Conservation (phyloP, 2,113 vertebrate genomes). For the Lanius collurio region DNA sequence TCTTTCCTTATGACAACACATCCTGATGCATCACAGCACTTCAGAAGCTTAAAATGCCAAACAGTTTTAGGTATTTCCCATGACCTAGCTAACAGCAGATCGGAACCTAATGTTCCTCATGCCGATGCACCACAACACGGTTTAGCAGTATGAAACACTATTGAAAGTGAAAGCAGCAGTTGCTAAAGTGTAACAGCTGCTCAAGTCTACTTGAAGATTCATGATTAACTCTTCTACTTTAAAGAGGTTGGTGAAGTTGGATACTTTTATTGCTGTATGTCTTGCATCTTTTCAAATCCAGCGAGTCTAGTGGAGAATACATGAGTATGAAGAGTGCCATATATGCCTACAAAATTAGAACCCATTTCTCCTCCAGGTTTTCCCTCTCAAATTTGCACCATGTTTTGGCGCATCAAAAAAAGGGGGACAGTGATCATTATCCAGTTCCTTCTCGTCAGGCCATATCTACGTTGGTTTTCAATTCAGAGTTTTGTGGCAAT, state of each 20-base stretch:
- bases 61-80: constrained; percentile 7
- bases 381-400: neutral
- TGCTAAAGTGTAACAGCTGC: constrained; percentile 66
- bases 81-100: neutral
- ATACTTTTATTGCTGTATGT: constrained; percentile 54
- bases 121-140: neutral
- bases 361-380: constrained; percentile 13
- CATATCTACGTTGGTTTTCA: neutral
- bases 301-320: constrained; percentile 45
- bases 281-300: constrained; percentile 55
- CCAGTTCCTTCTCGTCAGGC: neutral
- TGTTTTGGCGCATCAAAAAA: neutral
- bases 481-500: neutral
- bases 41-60: constrained; percentile 11
- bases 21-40: neutral
- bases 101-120: neutral
- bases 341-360: constrained; percentile 8
- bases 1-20: neutral
- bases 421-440: neutral
- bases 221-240: constrained; percentile 52
- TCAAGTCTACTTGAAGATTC: constrained; percentile 64
- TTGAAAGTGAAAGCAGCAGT: constrained; percentile 53
- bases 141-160: constrained; percentile 44
- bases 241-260: constrained; percentile 25
- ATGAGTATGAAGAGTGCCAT: neutral